Evolutionary conservation across 2,797 vertebrate genomes (phyloP), one percentile per base, ranked within the genome.

Genomic region (Todus mexicanus): DNA sequence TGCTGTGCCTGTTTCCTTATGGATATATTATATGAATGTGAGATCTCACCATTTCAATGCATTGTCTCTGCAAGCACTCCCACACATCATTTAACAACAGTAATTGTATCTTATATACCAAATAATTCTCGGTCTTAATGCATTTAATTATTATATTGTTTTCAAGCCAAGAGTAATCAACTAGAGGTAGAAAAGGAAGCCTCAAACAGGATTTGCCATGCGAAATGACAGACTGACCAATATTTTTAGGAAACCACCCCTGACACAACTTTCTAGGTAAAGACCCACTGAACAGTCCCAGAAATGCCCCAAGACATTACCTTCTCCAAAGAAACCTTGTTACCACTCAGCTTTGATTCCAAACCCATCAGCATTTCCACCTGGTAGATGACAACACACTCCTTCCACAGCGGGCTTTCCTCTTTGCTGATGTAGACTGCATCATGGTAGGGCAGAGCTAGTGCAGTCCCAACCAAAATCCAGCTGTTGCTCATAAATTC

Each of bases 351-450:
- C 35, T 88, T 84, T 45, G 10, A 17, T 53, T 68, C 38, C 50
- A 75, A 79, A 54, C 4, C n/a, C 47, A 35, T 17, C 38, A 54
- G 26, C 26, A 35, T 53, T 72, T 72, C 54, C 18, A 26, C 3
- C 2, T 21, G 16, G 11, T 42, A 26, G 27, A 61, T 64, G 31
- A 61, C 17, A 51, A 29, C 1, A 2, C 37, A 60, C 3, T 8
- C 13, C 12, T 54, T 64, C 35, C 14, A 21, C 37, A 25, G 33
- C 0, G 0, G n/a, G 5, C 33, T 61, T 61, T 59, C 42, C 50
- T 42, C 61, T 20, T 47, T 26, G 5, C 48, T 63, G 43, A 18
- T 0, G 0, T 7, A 12, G 21, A 21, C 37, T 18, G 27, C 31
- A 51, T 71, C 17, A 6, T 1, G 6, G 53, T 29, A 76, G 51